These are phyloP conservation scores for Caenorhabditis drosophilae DNA, from an alignment of 2,888 invertebrate genomes.

Conservation along the genomic window DNA sequence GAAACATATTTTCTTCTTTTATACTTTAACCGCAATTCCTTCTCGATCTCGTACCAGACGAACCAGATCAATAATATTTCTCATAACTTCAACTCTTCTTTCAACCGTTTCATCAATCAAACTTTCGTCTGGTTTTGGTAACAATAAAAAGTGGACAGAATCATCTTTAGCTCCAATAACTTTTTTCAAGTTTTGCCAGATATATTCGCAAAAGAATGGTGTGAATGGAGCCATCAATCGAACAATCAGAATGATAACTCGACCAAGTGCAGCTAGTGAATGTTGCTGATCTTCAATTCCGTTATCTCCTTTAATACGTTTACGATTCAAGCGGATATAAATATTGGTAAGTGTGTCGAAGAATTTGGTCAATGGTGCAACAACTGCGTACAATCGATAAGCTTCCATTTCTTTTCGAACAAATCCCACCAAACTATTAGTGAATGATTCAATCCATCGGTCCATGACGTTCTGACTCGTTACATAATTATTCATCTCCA, in stretches of 20 bases:
- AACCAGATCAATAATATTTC: slow-evolving; percentile 90
- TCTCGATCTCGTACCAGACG: slow-evolving; percentile 89
- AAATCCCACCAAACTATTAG: slow-evolving; percentile 87
- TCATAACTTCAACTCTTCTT: slow-evolving; percentile 86
- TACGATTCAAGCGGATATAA: slow-evolving; percentile 96
- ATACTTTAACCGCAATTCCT: slow-evolving; percentile 90
- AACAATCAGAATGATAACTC: slow-evolving; percentile 85
- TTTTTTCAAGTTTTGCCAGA: slow-evolving; percentile 84
- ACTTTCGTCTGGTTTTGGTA: slow-evolving; percentile 77
- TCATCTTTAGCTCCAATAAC: slow-evolving; percentile 62
- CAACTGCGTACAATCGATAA: slow-evolving; percentile 89
- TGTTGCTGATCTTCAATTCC: slow-evolving; percentile 82
- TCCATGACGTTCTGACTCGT: slow-evolving; percentile 84
- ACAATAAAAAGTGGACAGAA: slow-evolving; percentile 90
- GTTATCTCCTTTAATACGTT: slow-evolving; percentile 88
- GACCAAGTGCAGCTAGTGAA: slow-evolving; percentile 86
- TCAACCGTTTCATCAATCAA: slow-evolving; percentile 86
- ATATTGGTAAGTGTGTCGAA: slow-evolving; percentile 97
- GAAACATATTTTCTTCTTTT: too few species aligned
- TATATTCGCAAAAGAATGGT: slow-evolving; percentile 91
- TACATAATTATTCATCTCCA: slow-evolving; percentile 34
- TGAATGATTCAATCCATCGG: slow-evolving; percentile 93
- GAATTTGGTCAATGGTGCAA: slow-evolving; percentile 89
- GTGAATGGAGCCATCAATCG: slow-evolving; percentile 96
- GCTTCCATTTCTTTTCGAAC: slow-evolving; percentile 86